Base-by-base conservation (phyloP, 2,113 vertebrate genomes). In the Paradoxurus hermaphroditus region DNA sequence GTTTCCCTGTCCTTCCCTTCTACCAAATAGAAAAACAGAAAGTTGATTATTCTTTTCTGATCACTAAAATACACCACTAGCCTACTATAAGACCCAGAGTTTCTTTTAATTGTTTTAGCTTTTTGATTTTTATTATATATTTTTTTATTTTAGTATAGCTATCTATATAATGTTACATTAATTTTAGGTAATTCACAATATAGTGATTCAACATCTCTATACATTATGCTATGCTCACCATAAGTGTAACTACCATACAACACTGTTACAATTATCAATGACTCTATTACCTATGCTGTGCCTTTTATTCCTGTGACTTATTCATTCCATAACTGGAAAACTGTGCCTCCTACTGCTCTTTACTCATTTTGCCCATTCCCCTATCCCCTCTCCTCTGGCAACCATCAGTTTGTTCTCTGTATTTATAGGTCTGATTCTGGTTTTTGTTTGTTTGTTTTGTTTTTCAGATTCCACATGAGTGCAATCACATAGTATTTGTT, bases 11-110 rank as follows among this genome's bases (percentile, higher is more conserved):
- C 19, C 53, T 88, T 91, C 72, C 81, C 39, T 95, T 75, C 79
- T 29, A 96, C 5, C 70, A 51, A 84, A 96, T 15, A 93, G 46
- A 90, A 94, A 96, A 91, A 51, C 0, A 91, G 18, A 90, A 90
- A 51, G 36, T 15, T 91, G 14, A 85, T 68, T 87, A 81, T 87
- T 16, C 3, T 78, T 92, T 92, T 89, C 68, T 95, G 39, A 27
- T 93, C 70, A 86, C 67, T 78, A 95, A 92, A 94, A 90, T 56
- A 39, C 1, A 79, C 63, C 93, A 79, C 31, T 10, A 83, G 31
- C 90, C 36, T 49, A 84, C 25, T 56, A 3, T 4, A 79, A 85
- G 41, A 56, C 27, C 68, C 53, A 39, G 21, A 92, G 90, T 18
- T 79, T 95, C 68, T 67, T 14, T 27, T 27, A 56, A 56, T 56